phyloP scores from a whole-genome alignment of 2,888 invertebrate species.

The Oscheius sp. region DNA sequence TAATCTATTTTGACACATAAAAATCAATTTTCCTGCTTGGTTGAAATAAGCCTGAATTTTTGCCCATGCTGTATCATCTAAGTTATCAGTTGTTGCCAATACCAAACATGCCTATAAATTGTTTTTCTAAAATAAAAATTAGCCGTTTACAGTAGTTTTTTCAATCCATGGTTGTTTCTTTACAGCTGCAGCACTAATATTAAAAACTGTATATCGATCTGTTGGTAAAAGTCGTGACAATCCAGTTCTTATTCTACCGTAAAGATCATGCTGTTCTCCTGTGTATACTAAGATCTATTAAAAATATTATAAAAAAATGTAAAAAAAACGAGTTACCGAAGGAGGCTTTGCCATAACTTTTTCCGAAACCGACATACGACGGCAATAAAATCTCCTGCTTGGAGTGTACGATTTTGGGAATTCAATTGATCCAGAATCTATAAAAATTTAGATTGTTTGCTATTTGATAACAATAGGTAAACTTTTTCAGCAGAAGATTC shows the following conservation, averaged over 20 bases:
- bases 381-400: constrained; percentile 27
- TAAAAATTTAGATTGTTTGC: background rate
- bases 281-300: constrained; percentile 67
- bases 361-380: constrained; percentile 19
- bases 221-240: constrained; percentile 58
- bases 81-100: constrained; percentile 64
- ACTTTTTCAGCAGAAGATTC: background rate
- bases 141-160: constrained; percentile 47
- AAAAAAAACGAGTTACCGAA: constrained; percentile 42
- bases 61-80: constrained; percentile 67
- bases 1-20: constrained; percentile 71
- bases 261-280: constrained; percentile 57
- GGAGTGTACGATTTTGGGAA: constrained; percentile 32
- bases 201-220: constrained; percentile 66
- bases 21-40: constrained; percentile 70
- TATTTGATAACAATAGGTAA: background rate
- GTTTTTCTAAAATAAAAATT: background rate
- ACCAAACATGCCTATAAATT: constrained; percentile 61
- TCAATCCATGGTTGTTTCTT: constrained; percentile 67
- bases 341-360: constrained; percentile 49
- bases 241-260: constrained; percentile 50
- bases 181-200: constrained; percentile 61
- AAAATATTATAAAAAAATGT: background rate
- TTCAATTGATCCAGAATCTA: constrained; percentile 21
- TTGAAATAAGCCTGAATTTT: constrained; percentile 69